phyloP scores from a whole-genome alignment of 2,113 vertebrate genomes.

The Ramphastos sulfuratus region DNA sequence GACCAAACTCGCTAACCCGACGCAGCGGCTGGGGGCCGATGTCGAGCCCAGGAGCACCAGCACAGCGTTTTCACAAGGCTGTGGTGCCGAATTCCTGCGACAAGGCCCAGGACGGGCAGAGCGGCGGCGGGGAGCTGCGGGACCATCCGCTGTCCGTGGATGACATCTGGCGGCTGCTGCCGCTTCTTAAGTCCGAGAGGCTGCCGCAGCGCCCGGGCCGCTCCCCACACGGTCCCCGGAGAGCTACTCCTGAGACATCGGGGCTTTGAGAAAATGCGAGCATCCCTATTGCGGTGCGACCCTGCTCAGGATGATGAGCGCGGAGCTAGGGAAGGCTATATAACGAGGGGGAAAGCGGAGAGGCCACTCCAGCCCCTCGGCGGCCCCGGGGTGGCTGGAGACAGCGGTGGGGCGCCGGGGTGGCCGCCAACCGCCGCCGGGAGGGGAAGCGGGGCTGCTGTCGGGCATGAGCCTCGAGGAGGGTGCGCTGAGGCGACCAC shows the following conservation, averaged over 20 bases:
- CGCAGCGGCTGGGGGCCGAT: rapidly evolving
- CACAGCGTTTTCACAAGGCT: rapidly evolving
- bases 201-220: neutral
- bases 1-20: neutral
- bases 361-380: neutral
- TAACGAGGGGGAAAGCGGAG: too few species aligned
- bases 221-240: neutral
- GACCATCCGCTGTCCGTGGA: neutral
- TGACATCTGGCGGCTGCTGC: conserved; percentile 57
- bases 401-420: neutral
- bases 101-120: neutral
- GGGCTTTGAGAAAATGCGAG: rapidly evolving
- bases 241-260: neutral
- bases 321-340: neutral
- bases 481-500: too few species aligned
- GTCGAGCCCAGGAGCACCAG: neutral
- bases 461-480: neutral
- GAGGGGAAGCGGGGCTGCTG: neutral
- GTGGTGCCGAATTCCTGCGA: neutral
- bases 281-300: rapidly evolving
- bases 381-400: neutral
- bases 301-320: rapidly evolving
- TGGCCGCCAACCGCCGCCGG: neutral
- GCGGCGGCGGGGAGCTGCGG: neutral
- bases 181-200: neutral